phyloP scores from a whole-genome alignment of 2,113 vertebrate species.

The Nestor notabilis region DNA sequence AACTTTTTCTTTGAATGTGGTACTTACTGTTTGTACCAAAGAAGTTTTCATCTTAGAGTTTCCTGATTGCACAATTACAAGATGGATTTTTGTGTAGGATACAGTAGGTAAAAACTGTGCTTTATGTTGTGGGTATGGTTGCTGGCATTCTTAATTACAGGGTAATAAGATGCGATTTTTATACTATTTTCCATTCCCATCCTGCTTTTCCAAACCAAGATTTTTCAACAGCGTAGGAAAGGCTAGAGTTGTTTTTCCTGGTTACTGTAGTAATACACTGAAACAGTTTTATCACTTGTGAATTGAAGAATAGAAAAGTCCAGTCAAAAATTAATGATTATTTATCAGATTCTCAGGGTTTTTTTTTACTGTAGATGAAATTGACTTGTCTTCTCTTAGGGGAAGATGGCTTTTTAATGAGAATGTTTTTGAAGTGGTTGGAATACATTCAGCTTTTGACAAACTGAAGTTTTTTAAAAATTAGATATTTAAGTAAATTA shows the following conservation, averaged over 20 bases:
- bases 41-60: not conserved
- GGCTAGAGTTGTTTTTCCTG: accelerated
- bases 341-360: not conserved
- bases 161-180: not conserved
- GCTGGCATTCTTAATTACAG: not conserved
- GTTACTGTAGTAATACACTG: not conserved
- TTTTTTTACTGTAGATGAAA: not conserved
- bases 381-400: not conserved
- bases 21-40: not conserved
- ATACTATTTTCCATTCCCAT: not conserved
- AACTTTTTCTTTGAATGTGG: not conserved
- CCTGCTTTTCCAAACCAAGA: not conserved
- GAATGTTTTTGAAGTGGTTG: not conserved
- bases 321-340: not conserved
- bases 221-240: not conserved
- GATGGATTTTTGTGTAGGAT: not conserved
- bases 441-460: not conserved
- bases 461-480: not conserved
- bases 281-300: not conserved
- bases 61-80: not conserved
- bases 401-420: not conserved
- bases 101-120: not conserved
- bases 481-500: not conserved
- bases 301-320: not conserved
- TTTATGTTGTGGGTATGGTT: not conserved